Base-by-base conservation (phyloP, 2,888 invertebrate genomes). In the Athalia cordata region DNA sequence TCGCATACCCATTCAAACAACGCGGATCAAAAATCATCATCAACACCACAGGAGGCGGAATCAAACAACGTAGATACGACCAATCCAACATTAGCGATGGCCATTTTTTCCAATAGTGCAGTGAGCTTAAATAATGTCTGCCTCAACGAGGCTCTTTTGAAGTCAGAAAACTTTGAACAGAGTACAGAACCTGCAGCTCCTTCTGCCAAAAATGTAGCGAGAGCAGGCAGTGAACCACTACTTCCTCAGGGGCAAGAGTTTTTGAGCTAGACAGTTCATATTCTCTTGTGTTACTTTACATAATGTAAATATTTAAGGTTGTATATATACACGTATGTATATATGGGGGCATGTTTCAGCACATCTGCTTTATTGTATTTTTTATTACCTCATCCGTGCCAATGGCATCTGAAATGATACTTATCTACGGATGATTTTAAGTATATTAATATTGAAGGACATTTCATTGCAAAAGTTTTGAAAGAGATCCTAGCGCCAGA, bases 21-120 rank as follows among this genome's bases (percentile, higher is more conserved):
- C 91, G 86, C 91, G 88, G 92, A 92, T 88, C 86, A 84, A 75
- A 59, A 81, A 50, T 79, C 79, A 4, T 84, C 81, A 78, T 82
- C 79, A 4, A 82, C 76, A 75, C 75, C 77, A 45, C 77, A 78
- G 15, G 80, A 80, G 15, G 62, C 77, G 59, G 80, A 84, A 85
- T 67, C 85, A 84, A 83, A 85, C 81, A 59, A 79, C 79, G 90
- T 91, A 79, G 91, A 92, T 0, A 82, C 92, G 11, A 92, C 92
- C 43, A 93, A 93, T 85, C 91, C 93, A 84, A 93, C 93, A 84
- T 91, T 96, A 85, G 93, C 95, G 77, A 93, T 95, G 4, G 94
- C 96, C 1, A 94, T 97, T 80, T 96, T 97, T 89, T 96, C 96
- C 1, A 97, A 97, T 87, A 97, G 97, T 86, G 95, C 96, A 9